Evolutionary conservation across 1,140 invertebrate species (phyloP).

Genomic region (Littorina saxatilis): DNA sequence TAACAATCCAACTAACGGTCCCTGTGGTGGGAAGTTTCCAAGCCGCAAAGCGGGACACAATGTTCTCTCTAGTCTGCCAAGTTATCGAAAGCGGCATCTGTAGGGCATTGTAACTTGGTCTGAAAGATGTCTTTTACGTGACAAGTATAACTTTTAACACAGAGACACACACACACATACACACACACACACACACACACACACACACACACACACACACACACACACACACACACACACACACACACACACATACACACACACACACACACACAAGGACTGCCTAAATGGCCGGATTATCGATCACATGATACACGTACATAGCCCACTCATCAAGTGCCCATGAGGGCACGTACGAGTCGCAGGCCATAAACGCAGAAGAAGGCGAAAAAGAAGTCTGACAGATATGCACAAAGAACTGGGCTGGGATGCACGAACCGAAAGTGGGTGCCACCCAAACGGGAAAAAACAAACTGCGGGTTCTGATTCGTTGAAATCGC

Average conservation of each 20-base stretch:
- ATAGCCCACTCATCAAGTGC: not conserved
- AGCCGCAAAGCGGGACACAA: no score
- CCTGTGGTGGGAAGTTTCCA: no score
- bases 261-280: not conserved
- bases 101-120: no score
- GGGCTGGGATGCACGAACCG: not conserved
- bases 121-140: no score
- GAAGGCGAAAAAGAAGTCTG: not conserved
- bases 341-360: not conserved
- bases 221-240: constrained; percentile 21
- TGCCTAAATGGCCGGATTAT: not conserved
- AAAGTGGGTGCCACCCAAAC: no score
- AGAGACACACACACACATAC: constrained; percentile 13
- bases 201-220: constrained; percentile 25
- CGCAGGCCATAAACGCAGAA: not conserved
- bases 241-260: not conserved
- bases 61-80: no score
- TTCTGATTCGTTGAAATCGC: no score
- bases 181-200: constrained; percentile 18
- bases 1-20: not conserved
- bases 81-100: no score
- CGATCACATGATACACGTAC: not conserved
- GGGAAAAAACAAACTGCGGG: no score
- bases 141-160: no score
- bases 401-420: not conserved